Evolutionary conservation across 1,140 invertebrate genomes (phyloP).

Genomic region (Magallana angulata): DNA sequence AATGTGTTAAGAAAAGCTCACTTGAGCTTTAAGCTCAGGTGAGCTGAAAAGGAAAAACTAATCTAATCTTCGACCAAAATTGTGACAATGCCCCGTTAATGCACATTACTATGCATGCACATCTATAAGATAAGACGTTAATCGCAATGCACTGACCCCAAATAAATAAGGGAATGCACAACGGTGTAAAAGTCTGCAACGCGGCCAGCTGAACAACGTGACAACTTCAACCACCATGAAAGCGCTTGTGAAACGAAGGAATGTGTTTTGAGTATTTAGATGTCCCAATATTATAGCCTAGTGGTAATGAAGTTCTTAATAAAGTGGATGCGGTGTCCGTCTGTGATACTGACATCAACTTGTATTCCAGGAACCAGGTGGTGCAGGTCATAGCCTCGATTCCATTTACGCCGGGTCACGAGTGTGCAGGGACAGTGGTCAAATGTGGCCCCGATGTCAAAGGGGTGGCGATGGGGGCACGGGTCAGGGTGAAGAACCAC

Average conservation of each 20-base stretch:
- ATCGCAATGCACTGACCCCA: too few species aligned
- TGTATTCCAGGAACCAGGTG: conserved; percentile 74
- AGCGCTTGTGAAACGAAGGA: conserved; percentile 71
- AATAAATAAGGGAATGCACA: too few species aligned
- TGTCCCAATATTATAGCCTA: conserved; percentile 69
- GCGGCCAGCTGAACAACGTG: conserved; percentile 70
- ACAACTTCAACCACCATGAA: conserved; percentile 67
- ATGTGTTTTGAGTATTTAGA: conserved; percentile 70
- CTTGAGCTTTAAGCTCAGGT: too few species aligned
- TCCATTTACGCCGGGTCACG: conserved; percentile 76
- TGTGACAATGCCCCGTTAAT: too few species aligned
- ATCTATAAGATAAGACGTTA: too few species aligned
- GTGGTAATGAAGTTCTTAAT: conserved; percentile 71
- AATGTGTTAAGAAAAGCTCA: too few species aligned
- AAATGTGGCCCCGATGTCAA: conserved; percentile 72
- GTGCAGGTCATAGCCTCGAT: conserved; percentile 73
- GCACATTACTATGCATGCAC: too few species aligned
- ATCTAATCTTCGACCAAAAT: too few species aligned
- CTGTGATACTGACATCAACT: conserved; percentile 74
- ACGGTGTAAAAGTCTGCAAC: too few species aligned
- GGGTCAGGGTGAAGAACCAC: conserved; percentile 75
- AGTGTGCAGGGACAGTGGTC: conserved; percentile 75
- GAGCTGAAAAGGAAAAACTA: too few species aligned
- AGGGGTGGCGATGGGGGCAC: conserved; percentile 62
- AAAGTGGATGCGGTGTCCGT: conserved; percentile 73